Evolutionary conservation across 2,113 vertebrate genomes (phyloP), one percentile per base, ranked within the genome.

Genomic region (Tychaedon coryphoeus): DNA sequence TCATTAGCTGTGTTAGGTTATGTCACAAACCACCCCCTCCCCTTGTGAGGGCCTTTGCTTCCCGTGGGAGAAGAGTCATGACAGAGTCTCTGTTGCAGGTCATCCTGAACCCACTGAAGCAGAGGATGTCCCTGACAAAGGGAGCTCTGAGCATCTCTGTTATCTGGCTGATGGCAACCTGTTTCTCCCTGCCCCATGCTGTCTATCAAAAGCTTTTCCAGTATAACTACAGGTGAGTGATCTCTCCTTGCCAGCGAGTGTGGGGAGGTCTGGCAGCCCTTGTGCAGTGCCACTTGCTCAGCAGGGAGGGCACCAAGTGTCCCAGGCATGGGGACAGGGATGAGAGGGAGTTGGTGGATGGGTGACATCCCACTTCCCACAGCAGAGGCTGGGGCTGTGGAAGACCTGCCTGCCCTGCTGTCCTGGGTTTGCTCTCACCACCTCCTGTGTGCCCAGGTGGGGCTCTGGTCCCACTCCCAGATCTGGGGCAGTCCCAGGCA

Each of bases 111-210:
- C 97, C 96, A 0, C 93, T 97, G 57, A 96, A 96, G 93, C 96
- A 96, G 80, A 94, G 95, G 92, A 94, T 98, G 95, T 97, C 97
- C 0, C 51, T 96, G 3, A 93, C 89, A 0, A 96, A 95, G 75
- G 96, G 96, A 77, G 89, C 2, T 0, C 80, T 97, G 50, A 93
- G 96, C 86, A 94, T 97, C 86, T 89, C 91, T 23, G 70, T 92
- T 20, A 97, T 97, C 74, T 97, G 97, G 96, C 77, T 97, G 48
- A 91, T 97, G 96, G 97, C 96, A 17, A 69, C 94, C 26, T 97
- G 96, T 25, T 98, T 98, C 94, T 98, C 97, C 45, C 42, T 98
- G 11, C 97, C 97, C n/a, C 97, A 97, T 4, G 97, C 97, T 5
- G 33, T 97, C 86, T 97, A 97, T 16, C 97, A 97, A 42, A 96